These are phyloP conservation scores for Meloidogyne chitwoodi DNA, from an alignment of 1,140 invertebrate genomes.

Conservation along the genomic window DNA sequence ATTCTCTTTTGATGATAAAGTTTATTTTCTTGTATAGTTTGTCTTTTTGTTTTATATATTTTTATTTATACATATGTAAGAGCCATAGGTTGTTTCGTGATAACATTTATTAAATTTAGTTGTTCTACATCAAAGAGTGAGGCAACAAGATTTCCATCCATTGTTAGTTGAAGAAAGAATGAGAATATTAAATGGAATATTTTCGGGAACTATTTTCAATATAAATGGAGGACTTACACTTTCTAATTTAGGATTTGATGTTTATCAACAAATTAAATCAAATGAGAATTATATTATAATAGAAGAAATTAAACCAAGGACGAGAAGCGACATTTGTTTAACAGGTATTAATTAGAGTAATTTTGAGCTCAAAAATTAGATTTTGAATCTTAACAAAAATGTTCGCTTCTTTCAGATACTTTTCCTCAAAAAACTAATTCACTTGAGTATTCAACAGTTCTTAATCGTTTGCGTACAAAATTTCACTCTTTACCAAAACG, in stretches of 20 bases:
- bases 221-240: slow-evolving; percentile 36
- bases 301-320: slow-evolving; percentile 31
- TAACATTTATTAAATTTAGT: slow-evolving; percentile 30
- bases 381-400: neutral
- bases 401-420: neutral
- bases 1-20: no score
- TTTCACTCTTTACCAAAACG: neutral
- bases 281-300: slow-evolving; percentile 45
- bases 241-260: slow-evolving; percentile 35
- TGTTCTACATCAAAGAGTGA: slow-evolving; percentile 43
- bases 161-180: slow-evolving; percentile 26
- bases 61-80: no score
- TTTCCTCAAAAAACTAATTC: neutral
- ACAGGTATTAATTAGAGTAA: neutral
- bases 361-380: neutral
- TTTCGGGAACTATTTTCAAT: slow-evolving; percentile 30
- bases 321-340: neutral
- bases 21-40: no score
- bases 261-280: slow-evolving; percentile 21
- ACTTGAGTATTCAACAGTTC: slow-evolving; percentile 5
- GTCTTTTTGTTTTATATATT: no score
- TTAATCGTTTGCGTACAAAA: neutral
- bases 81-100: neutral
- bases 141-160: slow-evolving; percentile 26
- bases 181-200: slow-evolving; percentile 31